These are phyloP conservation scores for Actinia tenebrosa DNA, from an alignment of 64 coral and sea anemone genomes.

Conservation along the genomic window DNA sequence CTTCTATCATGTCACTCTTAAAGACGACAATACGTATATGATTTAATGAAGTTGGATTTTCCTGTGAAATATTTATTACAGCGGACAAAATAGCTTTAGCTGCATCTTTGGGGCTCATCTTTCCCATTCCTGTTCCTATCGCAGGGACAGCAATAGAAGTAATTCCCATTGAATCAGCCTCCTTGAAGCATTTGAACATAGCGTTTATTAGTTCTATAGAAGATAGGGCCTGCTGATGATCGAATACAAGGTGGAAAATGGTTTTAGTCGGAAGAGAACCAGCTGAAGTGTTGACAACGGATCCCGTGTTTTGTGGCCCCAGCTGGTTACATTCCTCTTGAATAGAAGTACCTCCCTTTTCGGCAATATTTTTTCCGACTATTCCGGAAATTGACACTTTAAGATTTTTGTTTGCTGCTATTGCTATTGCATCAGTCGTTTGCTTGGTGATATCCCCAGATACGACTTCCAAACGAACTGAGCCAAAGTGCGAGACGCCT, in stretches of 20 bases:
- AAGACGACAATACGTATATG: slow-evolving; percentile 47
- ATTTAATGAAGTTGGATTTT: slow-evolving; percentile 6
- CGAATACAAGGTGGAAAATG: slow-evolving; percentile 43
- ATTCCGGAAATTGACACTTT: slow-evolving; percentile 21
- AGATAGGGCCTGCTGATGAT: not conserved
- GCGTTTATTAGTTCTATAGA: not conserved
- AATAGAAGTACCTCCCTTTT: slow-evolving; percentile 34
- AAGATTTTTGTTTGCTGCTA: slow-evolving; percentile 18
- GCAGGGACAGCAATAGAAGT: slow-evolving; percentile 63
- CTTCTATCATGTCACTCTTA: slow-evolving; percentile 36
- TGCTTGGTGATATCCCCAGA: slow-evolving; percentile 53
- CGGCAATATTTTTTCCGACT: slow-evolving; percentile 31
- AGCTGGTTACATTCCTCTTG: slow-evolving; percentile 18
- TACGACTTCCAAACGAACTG: slow-evolving; percentile 21
- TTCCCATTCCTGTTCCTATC: slow-evolving; percentile 55
- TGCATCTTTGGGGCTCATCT: slow-evolving; percentile 14
- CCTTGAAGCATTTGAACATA: slow-evolving; percentile 10
- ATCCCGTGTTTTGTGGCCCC: slow-evolving; percentile 19
- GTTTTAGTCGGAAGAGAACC: slow-evolving; percentile 20
- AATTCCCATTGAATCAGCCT: slow-evolving; percentile 4
- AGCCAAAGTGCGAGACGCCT: not conserved
- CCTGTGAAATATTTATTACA: slow-evolving; percentile 34
- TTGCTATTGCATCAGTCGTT: slow-evolving; percentile 52
- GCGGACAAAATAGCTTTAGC: slow-evolving; percentile 46
- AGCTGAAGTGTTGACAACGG: slow-evolving; percentile 32